A percentile compares a stretch with the other conserved stretches of the same genome.
Conservation (phyloP, 2,888 invertebrate genomes). For the Glyphotaelius pellucidus region DNA sequence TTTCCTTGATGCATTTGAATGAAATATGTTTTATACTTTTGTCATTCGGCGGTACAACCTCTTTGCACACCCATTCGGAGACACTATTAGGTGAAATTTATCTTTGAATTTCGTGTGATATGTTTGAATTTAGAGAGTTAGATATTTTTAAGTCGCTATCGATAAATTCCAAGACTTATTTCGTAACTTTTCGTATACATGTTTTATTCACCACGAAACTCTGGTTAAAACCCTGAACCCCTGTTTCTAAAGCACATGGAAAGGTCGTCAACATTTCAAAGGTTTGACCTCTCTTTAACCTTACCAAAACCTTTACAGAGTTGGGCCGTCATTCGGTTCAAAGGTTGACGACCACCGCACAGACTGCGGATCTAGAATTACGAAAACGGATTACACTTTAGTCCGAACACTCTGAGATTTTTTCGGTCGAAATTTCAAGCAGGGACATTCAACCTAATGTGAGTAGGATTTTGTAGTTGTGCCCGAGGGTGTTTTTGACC, state of each 20-base stretch:
- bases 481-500: constrained; percentile 3
- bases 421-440: not conserved
- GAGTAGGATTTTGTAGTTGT: not conserved
- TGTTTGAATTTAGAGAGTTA: too few species aligned
- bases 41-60: too few species aligned
- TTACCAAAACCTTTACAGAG: not conserved
- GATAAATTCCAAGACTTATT: not conserved
- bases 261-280: not conserved
- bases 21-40: too few species aligned
- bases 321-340: not conserved
- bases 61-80: too few species aligned
- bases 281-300: not conserved
- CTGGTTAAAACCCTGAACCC: not conserved
- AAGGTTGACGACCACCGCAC: constrained; percentile 18
- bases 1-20: too few species aligned
- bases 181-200: not conserved
- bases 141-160: not conserved
- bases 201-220: not conserved
- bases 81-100: not conserved
- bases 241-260: not conserved
- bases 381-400: not conserved
- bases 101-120: not conserved
- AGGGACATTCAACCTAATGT: not conserved
- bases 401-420: not conserved
- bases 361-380: not conserved